Base-by-base conservation (phyloP, 2,888 invertebrate genomes). In the Cryptocephalus primarius region DNA sequence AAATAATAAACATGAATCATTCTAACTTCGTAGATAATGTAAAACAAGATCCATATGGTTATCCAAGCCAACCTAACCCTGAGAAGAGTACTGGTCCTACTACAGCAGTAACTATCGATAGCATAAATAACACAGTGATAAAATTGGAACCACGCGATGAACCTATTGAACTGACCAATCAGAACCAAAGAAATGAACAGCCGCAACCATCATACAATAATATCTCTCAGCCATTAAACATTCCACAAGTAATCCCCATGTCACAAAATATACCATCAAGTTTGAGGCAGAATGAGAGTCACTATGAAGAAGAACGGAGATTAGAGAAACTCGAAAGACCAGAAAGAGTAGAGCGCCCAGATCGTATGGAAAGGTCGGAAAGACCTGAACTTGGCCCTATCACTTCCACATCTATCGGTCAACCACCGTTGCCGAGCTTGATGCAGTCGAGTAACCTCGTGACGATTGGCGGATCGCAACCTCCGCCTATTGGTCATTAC, bases 371-470 rank as follows among this genome's bases (percentile, higher is more conserved):
- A 69, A 55, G 74, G 67, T 42, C 65, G 65, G 45, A 64, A 61
- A 47, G 69, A 67, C 50, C 73, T 69, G 60, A 56, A 42, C 42
- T 61, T 68, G 44, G 62, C 56, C 46, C 69, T 61, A 49, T 70
- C 71, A 51, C 71, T 69, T 48, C 69, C 57, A 38, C 51, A 10
- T 48, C 60, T 1, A 70, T 76, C 8, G 74, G 72, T 36, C 79
- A 79, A 60, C 73, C 78, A 22, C 75, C 79, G 10, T 66, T 79
- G 44, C 72, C 75, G 39, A 76, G 75, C 31, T 63, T 79, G 38
- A 66, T 79, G 65, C 78, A 78, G 48, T 76, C 77, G 43, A 76
- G 77, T 38, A 77, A 79, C 56, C 63, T 80, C 52, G 75, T 79
- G 56, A 77, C 80, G 36, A 77, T 80, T 8, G 79, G 79, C 45